These are phyloP conservation scores for Temnopleurus reevesii DNA, from an alignment of 53 echinoderm and acorn worm genomes.

Conservation along the genomic window DNA sequence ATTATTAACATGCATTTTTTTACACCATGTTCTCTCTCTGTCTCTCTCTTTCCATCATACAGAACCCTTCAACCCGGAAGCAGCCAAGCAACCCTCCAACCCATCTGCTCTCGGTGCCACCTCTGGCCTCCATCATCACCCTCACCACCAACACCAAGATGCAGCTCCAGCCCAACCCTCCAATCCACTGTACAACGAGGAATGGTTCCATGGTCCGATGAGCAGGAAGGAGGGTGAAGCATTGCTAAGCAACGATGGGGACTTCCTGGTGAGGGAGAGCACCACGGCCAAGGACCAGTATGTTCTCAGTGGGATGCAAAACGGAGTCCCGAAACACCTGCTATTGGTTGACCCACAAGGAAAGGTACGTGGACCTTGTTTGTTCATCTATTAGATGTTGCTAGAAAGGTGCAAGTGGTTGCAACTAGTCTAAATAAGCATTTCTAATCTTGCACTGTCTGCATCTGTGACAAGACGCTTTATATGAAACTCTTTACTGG, in stretches of 20 bases:
- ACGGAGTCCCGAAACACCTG: constrained; percentile 90
- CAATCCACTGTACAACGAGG: constrained; percentile 73
- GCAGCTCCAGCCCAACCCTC: constrained; percentile 21
- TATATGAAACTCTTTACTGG: too few relatives aligned
- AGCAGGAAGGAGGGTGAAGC: constrained; percentile 90
- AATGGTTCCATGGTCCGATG: constrained; percentile 99
- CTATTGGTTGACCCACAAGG: constrained; percentile 94
- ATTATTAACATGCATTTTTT: too few relatives aligned
- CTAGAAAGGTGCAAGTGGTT: too few relatives aligned
- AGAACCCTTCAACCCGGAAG: constrained; percentile 96
- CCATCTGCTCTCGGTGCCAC: constrained; percentile 13
- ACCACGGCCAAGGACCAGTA: constrained; percentile 97
- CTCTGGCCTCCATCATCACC: constrained; percentile 1
- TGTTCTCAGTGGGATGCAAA: constrained; percentile 98
- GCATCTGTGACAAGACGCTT: too few relatives aligned
- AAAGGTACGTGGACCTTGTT: constrained; percentile 94
- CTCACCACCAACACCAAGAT: neutral
- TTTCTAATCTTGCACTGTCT: too few relatives aligned
- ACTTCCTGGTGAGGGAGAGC: constrained; percentile 96
- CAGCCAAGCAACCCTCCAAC: constrained; percentile 56
- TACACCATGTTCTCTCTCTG: neutral
- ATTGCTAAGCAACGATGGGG: constrained; percentile 88
- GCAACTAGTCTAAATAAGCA: too few relatives aligned
- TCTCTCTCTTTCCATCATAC: neutral
- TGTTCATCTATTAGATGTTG: too few relatives aligned